Conservation (phyloP, 2,797 vertebrate genomes). For the Rhynchotus rufescens region DNA sequence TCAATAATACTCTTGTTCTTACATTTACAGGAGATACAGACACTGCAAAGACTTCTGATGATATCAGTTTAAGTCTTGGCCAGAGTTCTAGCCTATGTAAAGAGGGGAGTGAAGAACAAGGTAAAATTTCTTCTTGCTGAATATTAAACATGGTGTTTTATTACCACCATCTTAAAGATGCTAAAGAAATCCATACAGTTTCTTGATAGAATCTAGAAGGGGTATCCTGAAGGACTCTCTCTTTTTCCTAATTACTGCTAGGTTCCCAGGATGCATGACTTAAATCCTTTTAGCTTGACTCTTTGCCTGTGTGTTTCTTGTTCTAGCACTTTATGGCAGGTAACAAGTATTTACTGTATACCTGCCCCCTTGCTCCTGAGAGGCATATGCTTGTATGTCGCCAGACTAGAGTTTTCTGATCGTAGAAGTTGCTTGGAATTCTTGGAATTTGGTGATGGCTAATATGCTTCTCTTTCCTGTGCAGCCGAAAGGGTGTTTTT, state of each 20-base stretch:
- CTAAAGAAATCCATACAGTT: not conserved
- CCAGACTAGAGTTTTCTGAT: not conserved
- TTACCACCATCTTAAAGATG: constrained; percentile 12
- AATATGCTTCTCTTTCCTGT: not conserved
- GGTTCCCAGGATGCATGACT: not conserved
- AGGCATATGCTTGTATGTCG: not conserved
- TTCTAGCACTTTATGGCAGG: not conserved
- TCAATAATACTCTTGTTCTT: constrained; percentile 34
- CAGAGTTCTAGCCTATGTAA: constrained; percentile 93
- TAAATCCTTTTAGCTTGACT: not conserved
- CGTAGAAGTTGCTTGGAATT: not conserved
- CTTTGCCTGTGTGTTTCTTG: not conserved
- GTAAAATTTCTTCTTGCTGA: constrained; percentile 77
- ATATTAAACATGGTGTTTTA: not conserved
- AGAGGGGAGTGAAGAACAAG: constrained; percentile 92
- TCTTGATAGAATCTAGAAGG: not conserved
- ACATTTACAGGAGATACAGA: constrained; percentile 85
- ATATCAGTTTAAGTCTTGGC: constrained; percentile 95
- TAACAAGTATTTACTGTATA: constrained; percentile 1
- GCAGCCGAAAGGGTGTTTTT: not conserved
- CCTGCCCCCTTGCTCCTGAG: not conserved
- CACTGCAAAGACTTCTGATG: constrained; percentile 91
- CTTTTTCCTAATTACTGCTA: not conserved
- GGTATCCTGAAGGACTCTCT: not conserved
- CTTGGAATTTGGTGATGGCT: not conserved